These are phyloP conservation scores for Leptinotarsa undecemlineata DNA, from an alignment of 1,140 invertebrate genomes.

Conservation along the genomic window DNA sequence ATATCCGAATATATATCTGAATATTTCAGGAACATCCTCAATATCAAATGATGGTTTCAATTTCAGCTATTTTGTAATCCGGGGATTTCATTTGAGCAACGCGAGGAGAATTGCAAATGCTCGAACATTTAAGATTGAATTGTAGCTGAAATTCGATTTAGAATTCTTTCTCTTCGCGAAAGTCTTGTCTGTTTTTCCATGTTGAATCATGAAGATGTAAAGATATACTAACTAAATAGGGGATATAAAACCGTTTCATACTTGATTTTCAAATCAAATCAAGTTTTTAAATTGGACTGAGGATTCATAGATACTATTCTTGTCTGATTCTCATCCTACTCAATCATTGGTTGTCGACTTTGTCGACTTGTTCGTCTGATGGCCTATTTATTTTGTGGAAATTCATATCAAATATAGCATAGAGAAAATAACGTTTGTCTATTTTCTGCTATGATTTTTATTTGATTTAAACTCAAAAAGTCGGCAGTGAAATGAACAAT, in stretches of 20 bases:
- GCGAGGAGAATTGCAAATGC: constrained; percentile 3
- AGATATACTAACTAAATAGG: not conserved
- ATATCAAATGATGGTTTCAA: constrained; percentile 8
- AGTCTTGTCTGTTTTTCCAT: not conserved
- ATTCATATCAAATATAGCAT: too few relatives aligned
- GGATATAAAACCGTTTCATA: constrained; percentile 2
- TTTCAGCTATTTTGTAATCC: constrained; percentile 3
- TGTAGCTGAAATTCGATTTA: not conserved
- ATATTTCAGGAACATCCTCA: constrained; percentile 1
- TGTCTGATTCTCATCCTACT: too few relatives aligned
- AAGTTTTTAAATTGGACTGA: too few relatives aligned
- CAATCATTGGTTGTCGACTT: too few relatives aligned
- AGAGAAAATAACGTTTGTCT: too few relatives aligned
- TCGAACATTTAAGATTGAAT: constrained; percentile 6
- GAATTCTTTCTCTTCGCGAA: not conserved
- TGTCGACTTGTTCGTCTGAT: too few relatives aligned
- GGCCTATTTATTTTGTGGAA: too few relatives aligned
- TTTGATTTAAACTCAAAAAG: too few relatives aligned
- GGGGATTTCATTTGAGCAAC: constrained; percentile 1
- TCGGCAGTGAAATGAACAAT: too few relatives aligned
- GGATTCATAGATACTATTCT: too few relatives aligned
- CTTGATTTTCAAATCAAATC: not conserved
- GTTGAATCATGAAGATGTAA: not conserved
- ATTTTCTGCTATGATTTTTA: too few relatives aligned
- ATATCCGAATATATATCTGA: not conserved